Evolutionary conservation across 2,797 vertebrate genomes (phyloP).

Genomic region (Oryzias dopingdopingensis): DNA sequence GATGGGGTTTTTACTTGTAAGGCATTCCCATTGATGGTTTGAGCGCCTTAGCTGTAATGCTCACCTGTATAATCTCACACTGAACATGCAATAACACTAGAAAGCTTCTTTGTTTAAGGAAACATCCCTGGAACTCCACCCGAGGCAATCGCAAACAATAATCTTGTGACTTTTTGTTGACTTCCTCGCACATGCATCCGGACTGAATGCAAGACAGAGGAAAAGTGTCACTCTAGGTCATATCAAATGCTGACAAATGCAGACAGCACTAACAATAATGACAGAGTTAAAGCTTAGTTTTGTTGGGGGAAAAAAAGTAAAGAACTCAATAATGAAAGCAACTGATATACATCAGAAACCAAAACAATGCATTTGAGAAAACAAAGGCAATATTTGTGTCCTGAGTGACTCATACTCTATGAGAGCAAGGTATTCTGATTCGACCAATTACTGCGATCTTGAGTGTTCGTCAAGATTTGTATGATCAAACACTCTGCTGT

Average conservation of each 20-base stretch:
- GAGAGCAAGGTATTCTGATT: too few species aligned
- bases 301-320: slow-evolving; percentile 9
- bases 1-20: slow-evolving; percentile 21
- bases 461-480: too few species aligned
- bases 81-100: slow-evolving; percentile 45
- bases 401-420: too few species aligned
- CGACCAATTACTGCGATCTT: too few species aligned
- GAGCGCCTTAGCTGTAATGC: slow-evolving; percentile 49
- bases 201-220: slow-evolving; percentile 44
- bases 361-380: too few species aligned
- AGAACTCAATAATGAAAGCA: background rate
- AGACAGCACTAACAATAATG: background rate
- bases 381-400: too few species aligned
- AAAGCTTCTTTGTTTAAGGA: slow-evolving; percentile 66
- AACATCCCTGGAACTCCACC: slow-evolving; percentile 60
- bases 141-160: slow-evolving; percentile 62
- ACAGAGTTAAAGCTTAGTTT: too few species aligned
- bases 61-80: slow-evolving; percentile 53
- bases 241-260: slow-evolving; percentile 44
- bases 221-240: slow-evolving; percentile 41
- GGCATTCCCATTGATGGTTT: slow-evolving; percentile 34
- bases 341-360: too few species aligned
- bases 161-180: slow-evolving; percentile 67
- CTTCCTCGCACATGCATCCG: slow-evolving; percentile 63
- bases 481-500: too few species aligned